Evolutionary conservation across 2,797 vertebrate species (phyloP).

Genomic region (Bradypus variegatus): DNA sequence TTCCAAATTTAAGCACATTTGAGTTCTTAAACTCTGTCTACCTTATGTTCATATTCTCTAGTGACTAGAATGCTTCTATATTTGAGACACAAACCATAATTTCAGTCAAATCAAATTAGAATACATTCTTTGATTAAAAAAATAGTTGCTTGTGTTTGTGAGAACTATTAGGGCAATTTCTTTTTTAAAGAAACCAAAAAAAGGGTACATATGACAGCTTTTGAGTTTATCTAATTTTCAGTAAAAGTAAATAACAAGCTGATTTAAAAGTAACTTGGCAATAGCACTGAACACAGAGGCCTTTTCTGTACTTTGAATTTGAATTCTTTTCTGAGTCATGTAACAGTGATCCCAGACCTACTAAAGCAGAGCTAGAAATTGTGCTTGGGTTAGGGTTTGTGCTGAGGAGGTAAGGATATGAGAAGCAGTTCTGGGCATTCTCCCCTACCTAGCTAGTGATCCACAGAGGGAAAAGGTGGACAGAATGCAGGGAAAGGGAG

Average conservation of each 20-base stretch:
- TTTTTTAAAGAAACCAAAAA: conserved; percentile 13
- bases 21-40: not conserved
- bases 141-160: not conserved
- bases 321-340: not conserved
- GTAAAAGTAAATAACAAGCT: not conserved
- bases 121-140: not conserved
- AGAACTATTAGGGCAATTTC: not conserved
- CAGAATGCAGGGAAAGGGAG: not conserved
- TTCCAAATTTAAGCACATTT: not conserved
- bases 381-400: not conserved
- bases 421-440: not conserved
- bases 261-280: conserved; percentile 10
- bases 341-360: not conserved
- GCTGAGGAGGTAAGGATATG: not conserved
- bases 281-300: not conserved
- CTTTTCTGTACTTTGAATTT: conserved; percentile 31
- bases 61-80: not conserved
- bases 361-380: not conserved
- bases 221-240: conserved; percentile 11
- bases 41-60: not conserved
- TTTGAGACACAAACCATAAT: conserved; percentile 1
- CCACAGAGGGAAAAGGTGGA: not conserved
- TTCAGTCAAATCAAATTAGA: not conserved
- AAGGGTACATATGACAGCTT: not conserved
- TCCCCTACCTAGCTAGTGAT: not conserved